Evolutionary conservation across 1,140 invertebrate species (phyloP).

Genomic region (Trichogramma pretiosum): DNA sequence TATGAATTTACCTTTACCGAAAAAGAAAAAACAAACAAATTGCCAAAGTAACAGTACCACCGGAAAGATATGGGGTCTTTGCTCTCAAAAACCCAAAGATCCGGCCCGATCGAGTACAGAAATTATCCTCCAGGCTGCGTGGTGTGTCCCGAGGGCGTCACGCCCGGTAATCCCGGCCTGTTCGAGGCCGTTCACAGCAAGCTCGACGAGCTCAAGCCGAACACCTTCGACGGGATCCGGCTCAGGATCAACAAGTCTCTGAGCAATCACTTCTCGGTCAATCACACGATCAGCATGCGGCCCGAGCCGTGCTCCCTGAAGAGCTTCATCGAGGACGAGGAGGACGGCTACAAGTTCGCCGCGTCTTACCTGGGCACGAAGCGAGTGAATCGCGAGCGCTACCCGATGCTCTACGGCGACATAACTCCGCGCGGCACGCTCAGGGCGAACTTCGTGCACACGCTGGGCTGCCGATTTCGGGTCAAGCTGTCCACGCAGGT

Average conservation of each 20-base stretch:
- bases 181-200: slow-evolving; percentile 39
- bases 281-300: slow-evolving; percentile 53
- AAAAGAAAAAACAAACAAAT: background rate
- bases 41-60: too few relatives aligned
- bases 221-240: slow-evolving; percentile 69
- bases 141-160: slow-evolving; percentile 12
- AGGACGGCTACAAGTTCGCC: slow-evolving; percentile 65
- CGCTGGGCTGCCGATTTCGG: slow-evolving; percentile 52
- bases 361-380: slow-evolving; percentile 67
- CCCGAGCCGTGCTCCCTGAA: too few relatives aligned
- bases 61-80: slow-evolving; percentile 6
- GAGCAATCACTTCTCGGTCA: slow-evolving; percentile 70
- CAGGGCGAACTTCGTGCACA: slow-evolving; percentile 66
- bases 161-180: slow-evolving; percentile 38
- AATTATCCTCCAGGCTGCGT: slow-evolving; percentile 9
- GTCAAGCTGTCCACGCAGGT: slow-evolving; percentile 63
- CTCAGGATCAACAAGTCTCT: slow-evolving; percentile 64
- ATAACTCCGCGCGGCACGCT: slow-evolving; percentile 68
- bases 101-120: background rate
- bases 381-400: slow-evolving; percentile 53
- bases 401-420: slow-evolving; percentile 64
- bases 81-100: background rate
- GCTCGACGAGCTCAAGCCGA: slow-evolving; percentile 58
- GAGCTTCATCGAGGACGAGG: background rate
- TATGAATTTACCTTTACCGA: background rate